Conservation (phyloP, 53 echinoderm and acorn worm species). For the Hippasteria phrygiana region DNA sequence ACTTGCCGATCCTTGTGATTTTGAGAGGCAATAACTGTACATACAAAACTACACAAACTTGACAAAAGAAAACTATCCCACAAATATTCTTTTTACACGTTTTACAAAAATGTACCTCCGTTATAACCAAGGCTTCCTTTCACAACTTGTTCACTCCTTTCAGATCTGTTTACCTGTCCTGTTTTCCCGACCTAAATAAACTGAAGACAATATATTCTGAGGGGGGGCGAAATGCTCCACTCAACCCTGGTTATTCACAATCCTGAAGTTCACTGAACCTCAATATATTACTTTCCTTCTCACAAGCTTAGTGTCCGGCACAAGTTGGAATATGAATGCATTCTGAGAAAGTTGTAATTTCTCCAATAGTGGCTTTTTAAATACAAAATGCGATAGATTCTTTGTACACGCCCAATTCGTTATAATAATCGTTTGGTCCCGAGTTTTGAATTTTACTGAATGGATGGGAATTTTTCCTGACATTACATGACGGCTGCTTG, state of each 20-base stretch:
- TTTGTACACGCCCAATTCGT: no score
- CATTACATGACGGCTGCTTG: no score
- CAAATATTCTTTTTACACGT: neutral
- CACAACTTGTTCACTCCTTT: neutral
- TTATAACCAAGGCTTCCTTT: neutral
- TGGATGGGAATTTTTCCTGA: no score
- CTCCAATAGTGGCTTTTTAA: no score
- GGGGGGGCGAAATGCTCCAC: neutral
- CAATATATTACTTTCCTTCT: neutral
- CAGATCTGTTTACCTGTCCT: neutral
- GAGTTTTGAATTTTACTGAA: no score
- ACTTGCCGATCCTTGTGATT: no score
- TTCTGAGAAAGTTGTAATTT: no score
- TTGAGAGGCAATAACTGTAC: neutral
- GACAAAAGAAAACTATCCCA: neutral
- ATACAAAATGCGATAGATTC: no score
- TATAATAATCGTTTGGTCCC: no score
- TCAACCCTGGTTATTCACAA: neutral
- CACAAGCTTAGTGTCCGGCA: neutral
- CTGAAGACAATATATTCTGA: neutral
- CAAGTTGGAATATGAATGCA: no score
- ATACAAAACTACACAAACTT: neutral
- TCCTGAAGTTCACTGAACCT: neutral
- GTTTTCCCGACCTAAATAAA: neutral
- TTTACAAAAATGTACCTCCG: neutral